These are phyloP conservation scores for Ophraella communa DNA, from an alignment of 2,888 invertebrate genomes.

Conservation along the genomic window DNA sequence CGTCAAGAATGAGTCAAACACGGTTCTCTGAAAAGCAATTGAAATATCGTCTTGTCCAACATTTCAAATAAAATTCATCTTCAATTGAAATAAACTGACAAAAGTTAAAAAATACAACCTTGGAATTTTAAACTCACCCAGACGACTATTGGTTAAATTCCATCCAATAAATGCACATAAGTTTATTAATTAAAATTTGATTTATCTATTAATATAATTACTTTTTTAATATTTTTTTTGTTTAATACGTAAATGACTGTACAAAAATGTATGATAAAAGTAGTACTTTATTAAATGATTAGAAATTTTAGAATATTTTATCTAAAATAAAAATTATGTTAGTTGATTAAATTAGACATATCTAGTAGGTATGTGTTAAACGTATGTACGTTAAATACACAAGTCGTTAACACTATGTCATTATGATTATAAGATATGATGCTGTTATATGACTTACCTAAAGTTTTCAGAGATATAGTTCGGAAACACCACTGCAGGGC, in stretches of 20 bases:
- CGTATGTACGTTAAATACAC: neutral
- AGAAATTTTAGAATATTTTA: neutral
- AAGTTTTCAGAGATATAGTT: constrained; percentile 49
- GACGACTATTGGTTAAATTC: neutral
- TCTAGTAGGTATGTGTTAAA: neutral
- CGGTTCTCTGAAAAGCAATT: neutral
- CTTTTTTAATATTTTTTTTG: no score
- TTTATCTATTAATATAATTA: no score
- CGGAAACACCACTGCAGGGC: constrained; percentile 52
- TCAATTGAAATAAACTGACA: neutral
- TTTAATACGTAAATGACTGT: no score
- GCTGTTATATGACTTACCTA: constrained; percentile 42
- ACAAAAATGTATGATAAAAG: no score
- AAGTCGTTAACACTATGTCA: neutral
- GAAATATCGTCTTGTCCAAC: neutral
- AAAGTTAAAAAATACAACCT: neutral
- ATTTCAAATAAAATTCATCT: neutral
- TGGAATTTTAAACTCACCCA: neutral
- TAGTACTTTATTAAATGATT: no score
- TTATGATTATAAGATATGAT: neutral
- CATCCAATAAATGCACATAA: neutral
- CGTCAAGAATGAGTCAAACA: neutral
- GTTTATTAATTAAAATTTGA: no score
- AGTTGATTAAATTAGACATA: neutral
- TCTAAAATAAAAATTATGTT: neutral